Conservation (phyloP, 2,888 invertebrate genomes). For the Zaprionus bogoriensis region DNA sequence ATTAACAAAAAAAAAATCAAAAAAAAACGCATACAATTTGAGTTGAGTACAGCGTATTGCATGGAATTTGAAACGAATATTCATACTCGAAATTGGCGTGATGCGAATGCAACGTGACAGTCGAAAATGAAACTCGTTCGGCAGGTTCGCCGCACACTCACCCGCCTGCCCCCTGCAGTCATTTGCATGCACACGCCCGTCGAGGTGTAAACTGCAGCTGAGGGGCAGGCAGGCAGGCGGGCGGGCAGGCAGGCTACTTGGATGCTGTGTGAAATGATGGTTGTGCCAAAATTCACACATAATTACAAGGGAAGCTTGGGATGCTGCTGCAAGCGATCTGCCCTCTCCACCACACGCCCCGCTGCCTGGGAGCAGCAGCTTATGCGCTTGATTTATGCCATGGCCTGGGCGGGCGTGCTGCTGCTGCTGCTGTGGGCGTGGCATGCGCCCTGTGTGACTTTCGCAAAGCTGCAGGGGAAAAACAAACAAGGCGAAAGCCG, state of each 20-base stretch:
- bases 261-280: conserved; percentile 36
- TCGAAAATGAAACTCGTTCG: conserved; percentile 21
- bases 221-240: neutral
- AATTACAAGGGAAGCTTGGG: conserved; percentile 59
- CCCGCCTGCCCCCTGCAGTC: conserved; percentile 14
- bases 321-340: conserved; percentile 10
- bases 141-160: too few species aligned
- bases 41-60: neutral
- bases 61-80: conserved; percentile 1
- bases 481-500: conserved; percentile 52
- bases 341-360: neutral
- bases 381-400: conserved; percentile 49
- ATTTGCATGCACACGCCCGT: conserved; percentile 47
- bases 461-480: conserved; percentile 37
- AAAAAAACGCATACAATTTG: neutral
- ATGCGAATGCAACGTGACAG: neutral
- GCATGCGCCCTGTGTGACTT: conserved; percentile 58
- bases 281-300: conserved; percentile 70
- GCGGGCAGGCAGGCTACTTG: neutral
- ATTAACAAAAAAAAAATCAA: neutral
- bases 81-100: conserved; percentile 12
- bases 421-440: conserved; percentile 68
- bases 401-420: conserved; percentile 27
- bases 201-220: neutral
- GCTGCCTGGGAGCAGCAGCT: conserved; percentile 7